Conservation (phyloP, 1,140 invertebrate genomes). For the Lepidostoma basale region DNA sequence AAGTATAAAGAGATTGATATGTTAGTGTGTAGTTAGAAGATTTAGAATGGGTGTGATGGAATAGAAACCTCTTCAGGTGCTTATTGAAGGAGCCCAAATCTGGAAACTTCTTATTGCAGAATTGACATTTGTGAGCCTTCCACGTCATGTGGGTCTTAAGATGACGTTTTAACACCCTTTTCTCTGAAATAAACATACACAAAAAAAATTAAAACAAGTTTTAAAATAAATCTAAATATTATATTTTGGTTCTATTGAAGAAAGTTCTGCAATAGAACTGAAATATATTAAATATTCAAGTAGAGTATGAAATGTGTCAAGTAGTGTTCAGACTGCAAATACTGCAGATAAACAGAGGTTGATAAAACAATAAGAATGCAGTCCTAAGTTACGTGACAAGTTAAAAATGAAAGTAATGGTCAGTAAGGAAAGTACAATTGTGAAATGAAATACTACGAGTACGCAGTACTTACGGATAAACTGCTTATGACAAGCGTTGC, state of each 20-base stretch:
- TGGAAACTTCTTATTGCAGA: slow-evolving; percentile 40
- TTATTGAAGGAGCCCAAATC: slow-evolving; percentile 30
- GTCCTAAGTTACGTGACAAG: too few species aligned
- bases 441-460: neutral
- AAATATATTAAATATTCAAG: too few species aligned
- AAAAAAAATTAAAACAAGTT: neutral
- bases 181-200: slow-evolving; percentile 28
- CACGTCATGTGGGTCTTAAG: slow-evolving; percentile 39
- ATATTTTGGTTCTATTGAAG: neutral
- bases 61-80: slow-evolving; percentile 37
- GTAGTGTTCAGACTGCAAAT: too few species aligned
- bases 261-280: too few species aligned
- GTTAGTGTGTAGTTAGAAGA: too few species aligned
- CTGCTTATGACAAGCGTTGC: slow-evolving; percentile 33
- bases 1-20: too few species aligned
- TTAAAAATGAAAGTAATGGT: too few species aligned
- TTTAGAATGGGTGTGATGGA: too few species aligned
- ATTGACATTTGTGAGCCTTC: slow-evolving; percentile 34
- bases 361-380: too few species aligned
- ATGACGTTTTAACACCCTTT: slow-evolving; percentile 32
- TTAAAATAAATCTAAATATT: neutral
- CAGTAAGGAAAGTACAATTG: neutral
- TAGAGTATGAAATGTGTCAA: too few species aligned
- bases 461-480: slow-evolving; percentile 31
- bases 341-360: too few species aligned